Evolutionary conservation across 2,888 invertebrate genomes (phyloP), one percentile per base, ranked within the genome.

Genomic region (Hemithea aestivaria): DNA sequence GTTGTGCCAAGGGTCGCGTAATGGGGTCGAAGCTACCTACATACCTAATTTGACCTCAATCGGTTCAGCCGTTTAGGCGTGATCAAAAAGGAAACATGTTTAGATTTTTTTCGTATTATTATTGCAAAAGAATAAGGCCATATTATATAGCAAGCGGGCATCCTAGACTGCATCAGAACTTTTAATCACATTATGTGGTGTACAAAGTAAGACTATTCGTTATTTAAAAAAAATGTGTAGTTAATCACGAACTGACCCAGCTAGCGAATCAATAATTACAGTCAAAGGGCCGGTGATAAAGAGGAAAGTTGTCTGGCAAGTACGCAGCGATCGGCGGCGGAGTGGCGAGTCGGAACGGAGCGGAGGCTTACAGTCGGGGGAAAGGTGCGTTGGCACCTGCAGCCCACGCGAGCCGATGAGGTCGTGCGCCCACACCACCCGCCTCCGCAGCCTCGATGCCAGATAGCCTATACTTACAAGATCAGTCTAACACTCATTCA

Each of bases 351-450:
- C 53, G 54, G 53, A 58, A 59, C 57, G 61, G 49, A 58, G 29
- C 23, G 35, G 27, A 36, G 41, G 52, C 53, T 37, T 41, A 49
- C 53, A 59, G 58, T 40, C 64, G 62, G 69, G 62, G 74, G 75
- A 75, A 72, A 78, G 79, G 83, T 75, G 74, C 79, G 78, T 80
- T 75, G 78, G 78, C 82, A 83, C 83, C 82, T 82, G 79, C 77
- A 56, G 51, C 83, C 83, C 81, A 82, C 82, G 78, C 82, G 49
- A 48, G 40, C 49, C 47, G 29, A 61, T 66, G 76, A 78, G 82
- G 77, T 73, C 81, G 70, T 49, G 56, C 73, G 60, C 82, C 78
- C 69, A 78, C 81, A 64, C 70, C 46, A 40, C 54, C 69, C 67
- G 53, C 53, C 66, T 52, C 57, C 54, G 49, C 49, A 56, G 35